A percentile compares a stretch with the other conserved stretches of the same genome.
These are phyloP conservation scores for Microctenopoma lineatum DNA, from an alignment of 2,797 vertebrate genomes.

Conservation along the genomic window DNA sequence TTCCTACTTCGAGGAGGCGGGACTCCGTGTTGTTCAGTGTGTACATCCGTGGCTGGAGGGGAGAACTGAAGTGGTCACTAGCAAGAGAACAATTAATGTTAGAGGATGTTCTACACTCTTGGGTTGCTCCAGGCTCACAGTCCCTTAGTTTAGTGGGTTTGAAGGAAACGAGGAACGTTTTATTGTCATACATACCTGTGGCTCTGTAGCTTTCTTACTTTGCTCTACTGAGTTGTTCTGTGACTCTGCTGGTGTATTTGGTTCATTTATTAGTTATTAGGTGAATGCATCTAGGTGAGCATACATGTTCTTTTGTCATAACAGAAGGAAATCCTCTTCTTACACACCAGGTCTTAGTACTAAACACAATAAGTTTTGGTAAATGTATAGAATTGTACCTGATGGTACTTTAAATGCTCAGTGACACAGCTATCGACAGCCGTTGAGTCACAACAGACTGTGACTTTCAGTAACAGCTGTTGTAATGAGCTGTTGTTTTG, in stretches of 20 bases:
- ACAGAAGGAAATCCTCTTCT: too few relatives aligned
- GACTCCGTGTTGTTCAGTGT: too few relatives aligned
- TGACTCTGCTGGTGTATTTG: not conserved
- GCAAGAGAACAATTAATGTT: not conserved
- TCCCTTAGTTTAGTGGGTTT: not conserved
- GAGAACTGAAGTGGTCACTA: not conserved
- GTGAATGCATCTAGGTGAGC: too few relatives aligned
- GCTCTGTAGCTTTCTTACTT: not conserved
- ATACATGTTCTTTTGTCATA: too few relatives aligned
- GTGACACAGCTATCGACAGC: too few relatives aligned
- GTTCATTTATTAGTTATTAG: too few relatives aligned
- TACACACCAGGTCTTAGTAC: too few relatives aligned
- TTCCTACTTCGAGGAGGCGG: not conserved
- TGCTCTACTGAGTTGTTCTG: not conserved
- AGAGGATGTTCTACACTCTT: not conserved
- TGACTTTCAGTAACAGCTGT: not conserved
- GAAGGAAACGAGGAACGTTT: not conserved
- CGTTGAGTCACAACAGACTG: not conserved
- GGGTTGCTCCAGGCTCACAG: slow-evolving; percentile 1
- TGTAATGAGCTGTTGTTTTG: not conserved
- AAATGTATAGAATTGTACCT: too few relatives aligned
- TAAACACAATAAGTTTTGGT: too few relatives aligned
- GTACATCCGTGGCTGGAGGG: too few relatives aligned
- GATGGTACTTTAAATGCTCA: too few relatives aligned
- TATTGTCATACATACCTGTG: not conserved